Base-by-base conservation (phyloP, 2,888 invertebrate genomes). In the Lasioglossum morio region DNA sequence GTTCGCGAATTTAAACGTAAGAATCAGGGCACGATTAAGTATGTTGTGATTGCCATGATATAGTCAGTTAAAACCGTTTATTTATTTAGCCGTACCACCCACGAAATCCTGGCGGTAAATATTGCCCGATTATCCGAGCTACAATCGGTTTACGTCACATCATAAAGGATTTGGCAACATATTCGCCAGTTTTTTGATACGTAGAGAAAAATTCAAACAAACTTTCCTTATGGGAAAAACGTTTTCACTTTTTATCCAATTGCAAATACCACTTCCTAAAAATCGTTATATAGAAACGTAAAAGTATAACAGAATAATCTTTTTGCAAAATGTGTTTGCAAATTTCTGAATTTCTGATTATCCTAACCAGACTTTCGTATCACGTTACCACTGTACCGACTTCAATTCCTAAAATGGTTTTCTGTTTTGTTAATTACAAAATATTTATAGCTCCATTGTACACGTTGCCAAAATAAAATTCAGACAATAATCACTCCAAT, bases 21-120 rank as follows among this genome's bases (percentile, higher is more conserved):
- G 23, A 53, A 53, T 2, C 37, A 7, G 8, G 4, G 19, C 27
- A 27, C n/a, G 19, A 37, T 79, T n/a, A 69, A 81, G n/a, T 60
- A 37, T 30, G n/a, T 70, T 69, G 76, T 27, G 27, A 70, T 12
- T 72, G 30, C 16, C 34, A 83, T 40, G 60, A 60, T 70, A 43
- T 8, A 10, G 57, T 7, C 27, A 16, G 40, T 70, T 60, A 81
- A 74, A 63, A 53, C 60, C 23, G 27, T 48, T 60, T 73, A 77
- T 74, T 75, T 82, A 43, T 69, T 73, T 53, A 60, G 30, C 30
- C 34, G 48, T 37, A 81, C 57, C 82, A 37, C 5, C 14, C 8
- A 23, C n/a, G 34, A 34, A 66, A 66, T 66, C 66, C 34, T 34
- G 23, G 4, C 23, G 34, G 66, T 66, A 66, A 66, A 34, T 66